Conservation (phyloP, 2,113 vertebrate species). For the Protobothrops mucrosquamatus region DNA sequence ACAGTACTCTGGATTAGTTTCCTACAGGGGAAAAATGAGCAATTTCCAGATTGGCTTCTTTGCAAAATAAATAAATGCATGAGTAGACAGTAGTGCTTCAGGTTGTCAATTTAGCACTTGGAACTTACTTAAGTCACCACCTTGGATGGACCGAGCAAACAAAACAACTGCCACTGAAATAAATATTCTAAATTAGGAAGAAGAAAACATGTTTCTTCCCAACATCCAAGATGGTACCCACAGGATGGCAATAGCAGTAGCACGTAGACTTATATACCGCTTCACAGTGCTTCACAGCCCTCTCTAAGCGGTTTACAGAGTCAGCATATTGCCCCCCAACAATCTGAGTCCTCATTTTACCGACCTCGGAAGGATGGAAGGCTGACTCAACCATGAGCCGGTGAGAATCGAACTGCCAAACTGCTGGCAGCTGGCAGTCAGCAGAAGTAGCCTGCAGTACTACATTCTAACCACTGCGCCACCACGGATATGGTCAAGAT, state of each 20-base stretch:
- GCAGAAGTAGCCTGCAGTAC: no score
- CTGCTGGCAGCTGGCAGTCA: no score
- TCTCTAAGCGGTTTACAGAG: no score
- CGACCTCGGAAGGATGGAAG: no score
- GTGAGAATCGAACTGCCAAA: no score
- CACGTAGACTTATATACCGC: no score
- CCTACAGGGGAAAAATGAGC: background rate
- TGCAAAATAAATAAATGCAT: constrained; percentile 10
- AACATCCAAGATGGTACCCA: background rate
- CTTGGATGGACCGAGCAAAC: background rate
- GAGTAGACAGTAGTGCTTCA: background rate
- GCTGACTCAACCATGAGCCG: no score
- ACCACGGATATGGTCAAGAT: background rate
- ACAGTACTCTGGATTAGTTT: background rate
- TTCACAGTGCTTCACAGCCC: no score
- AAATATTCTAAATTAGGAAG: background rate
- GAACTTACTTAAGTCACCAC: background rate
- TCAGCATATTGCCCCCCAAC: no score
- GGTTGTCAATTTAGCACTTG: background rate
- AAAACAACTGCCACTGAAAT: background rate
- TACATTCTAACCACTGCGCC: no score
- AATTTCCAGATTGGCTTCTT: background rate
- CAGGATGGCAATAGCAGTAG: background rate
- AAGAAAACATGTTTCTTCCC: background rate
- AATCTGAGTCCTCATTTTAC: no score